These are phyloP conservation scores for Pterocles burchelli DNA, from an alignment of 2,113 vertebrate species.

Conservation along the genomic window DNA sequence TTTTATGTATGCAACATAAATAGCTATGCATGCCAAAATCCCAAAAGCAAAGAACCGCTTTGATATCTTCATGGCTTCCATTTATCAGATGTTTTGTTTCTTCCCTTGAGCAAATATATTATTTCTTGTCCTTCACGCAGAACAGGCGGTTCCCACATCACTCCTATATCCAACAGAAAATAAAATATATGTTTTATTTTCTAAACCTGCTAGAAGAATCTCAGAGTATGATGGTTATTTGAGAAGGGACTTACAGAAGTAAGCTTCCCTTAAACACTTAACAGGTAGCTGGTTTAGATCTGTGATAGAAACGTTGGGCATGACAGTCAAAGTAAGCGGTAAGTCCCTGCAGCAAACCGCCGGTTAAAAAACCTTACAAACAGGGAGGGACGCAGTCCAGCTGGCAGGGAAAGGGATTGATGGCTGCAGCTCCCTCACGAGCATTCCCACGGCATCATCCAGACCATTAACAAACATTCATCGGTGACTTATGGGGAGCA, in stretches of 20 bases:
- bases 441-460: background rate
- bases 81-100: background rate
- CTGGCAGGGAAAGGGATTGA: background rate
- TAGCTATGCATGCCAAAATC: conserved; percentile 76
- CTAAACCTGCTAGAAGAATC: background rate
- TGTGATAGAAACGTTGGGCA: background rate
- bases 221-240: background rate
- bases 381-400: background rate
- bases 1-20: conserved; percentile 85
- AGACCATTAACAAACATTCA: background rate
- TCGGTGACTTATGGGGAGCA: background rate
- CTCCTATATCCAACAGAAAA: conserved; percentile 1
- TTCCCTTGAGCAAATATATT: background rate
- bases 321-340: background rate
- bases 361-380: background rate
- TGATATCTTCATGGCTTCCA: conserved; percentile 83
- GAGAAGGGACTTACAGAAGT: background rate
- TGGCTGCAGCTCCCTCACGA: background rate
- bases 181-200: background rate
- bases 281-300: background rate
- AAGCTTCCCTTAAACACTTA: background rate
- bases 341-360: background rate
- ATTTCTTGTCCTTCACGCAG: conserved; percentile 22
- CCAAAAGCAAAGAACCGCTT: conserved; percentile 81
- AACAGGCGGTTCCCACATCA: background rate